These are phyloP conservation scores for Onychomys torridus DNA, from an alignment of 2,797 vertebrate genomes.

Conservation along the genomic window DNA sequence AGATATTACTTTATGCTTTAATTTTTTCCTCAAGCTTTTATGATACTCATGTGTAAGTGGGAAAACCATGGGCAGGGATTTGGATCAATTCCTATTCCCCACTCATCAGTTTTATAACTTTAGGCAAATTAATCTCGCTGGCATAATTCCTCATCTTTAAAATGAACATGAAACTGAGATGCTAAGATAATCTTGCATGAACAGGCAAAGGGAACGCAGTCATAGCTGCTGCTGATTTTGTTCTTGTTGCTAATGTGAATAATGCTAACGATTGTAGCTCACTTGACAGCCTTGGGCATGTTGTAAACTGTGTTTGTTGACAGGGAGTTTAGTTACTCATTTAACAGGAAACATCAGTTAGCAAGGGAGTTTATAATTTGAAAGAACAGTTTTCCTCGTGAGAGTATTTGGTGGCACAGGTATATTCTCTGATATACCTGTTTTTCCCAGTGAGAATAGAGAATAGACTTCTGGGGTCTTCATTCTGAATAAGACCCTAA, in stretches of 20 bases:
- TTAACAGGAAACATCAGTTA: constrained; percentile 33
- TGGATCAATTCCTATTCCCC: constrained; percentile 34
- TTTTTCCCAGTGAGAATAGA: constrained; percentile 13
- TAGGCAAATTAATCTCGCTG: constrained; percentile 48
- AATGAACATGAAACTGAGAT: constrained; percentile 55
- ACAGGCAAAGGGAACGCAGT: constrained; percentile 1
- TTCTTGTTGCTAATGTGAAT: constrained; percentile 29
- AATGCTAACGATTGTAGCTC: not conserved
- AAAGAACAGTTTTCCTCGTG: constrained; percentile 49
- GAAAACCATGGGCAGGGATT: constrained; percentile 21
- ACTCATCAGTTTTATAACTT: constrained; percentile 41
- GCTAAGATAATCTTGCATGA: not conserved
- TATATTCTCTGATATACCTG: constrained; percentile 1
- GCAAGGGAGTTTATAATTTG: constrained; percentile 53
- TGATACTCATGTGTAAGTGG: not conserved
- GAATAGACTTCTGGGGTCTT: not conserved
- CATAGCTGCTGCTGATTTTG: not conserved
- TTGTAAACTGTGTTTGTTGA: constrained; percentile 36
- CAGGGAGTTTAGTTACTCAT: constrained; percentile 41
- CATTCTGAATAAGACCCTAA: constrained; percentile 30
- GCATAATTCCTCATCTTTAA: constrained; percentile 58
- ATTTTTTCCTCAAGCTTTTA: constrained; percentile 38
- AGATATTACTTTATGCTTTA: constrained; percentile 51
- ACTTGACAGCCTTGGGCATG: constrained; percentile 1
- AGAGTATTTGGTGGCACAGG: not conserved